Evolutionary conservation across 2,113 vertebrate species (phyloP).

Genomic region (Indri indri): DNA sequence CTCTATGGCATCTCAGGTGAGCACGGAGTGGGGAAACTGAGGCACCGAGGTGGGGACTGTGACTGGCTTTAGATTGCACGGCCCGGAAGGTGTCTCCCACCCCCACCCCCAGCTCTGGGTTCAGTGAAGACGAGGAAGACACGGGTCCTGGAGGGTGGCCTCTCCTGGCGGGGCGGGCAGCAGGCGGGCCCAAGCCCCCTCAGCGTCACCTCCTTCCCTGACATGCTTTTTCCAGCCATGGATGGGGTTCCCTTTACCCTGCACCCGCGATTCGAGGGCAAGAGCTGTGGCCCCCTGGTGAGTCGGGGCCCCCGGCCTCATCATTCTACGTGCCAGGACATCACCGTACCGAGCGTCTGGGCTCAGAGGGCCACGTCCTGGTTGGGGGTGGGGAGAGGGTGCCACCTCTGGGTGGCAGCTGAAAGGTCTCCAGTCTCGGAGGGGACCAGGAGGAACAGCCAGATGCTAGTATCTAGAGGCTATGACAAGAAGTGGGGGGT

Average conservation of each 20-base stretch:
- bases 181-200: background rate
- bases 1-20: conserved; percentile 89
- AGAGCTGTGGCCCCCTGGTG: conserved; percentile 77
- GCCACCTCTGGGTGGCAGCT: background rate
- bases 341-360: background rate
- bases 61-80: accelerated
- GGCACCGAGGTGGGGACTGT: accelerated
- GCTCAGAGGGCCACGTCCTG: background rate
- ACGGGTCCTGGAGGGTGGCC: accelerated
- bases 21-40: background rate
- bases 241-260: conserved; percentile 92
- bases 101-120: background rate
- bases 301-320: background rate
- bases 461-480: background rate
- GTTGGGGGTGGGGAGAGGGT: background rate
- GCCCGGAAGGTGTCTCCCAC: background rate
- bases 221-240: conserved; percentile 83
- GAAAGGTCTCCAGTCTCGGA: background rate
- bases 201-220: background rate
- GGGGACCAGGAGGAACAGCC: background rate
- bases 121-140: too few species aligned
- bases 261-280: conserved; percentile 88
- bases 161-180: background rate
- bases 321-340: background rate
- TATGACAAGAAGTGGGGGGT: background rate